Base-by-base conservation (phyloP, 2,113 vertebrate genomes). In the Takifugu bimaculatus region DNA sequence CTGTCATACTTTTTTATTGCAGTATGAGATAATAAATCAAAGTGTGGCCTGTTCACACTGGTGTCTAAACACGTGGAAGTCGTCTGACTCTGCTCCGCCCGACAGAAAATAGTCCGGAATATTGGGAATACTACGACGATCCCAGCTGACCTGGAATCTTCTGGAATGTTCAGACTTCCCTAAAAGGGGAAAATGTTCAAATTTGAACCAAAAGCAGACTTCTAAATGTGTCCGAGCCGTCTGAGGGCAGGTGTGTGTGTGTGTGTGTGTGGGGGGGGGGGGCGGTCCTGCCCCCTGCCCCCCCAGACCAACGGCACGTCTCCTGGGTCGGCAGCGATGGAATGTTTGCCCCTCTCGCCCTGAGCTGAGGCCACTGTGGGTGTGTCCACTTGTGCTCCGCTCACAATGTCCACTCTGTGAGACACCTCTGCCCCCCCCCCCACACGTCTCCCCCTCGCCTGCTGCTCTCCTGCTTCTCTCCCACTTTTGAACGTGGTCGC, bases 1-100 rank as follows among this genome's bases (percentile, higher is more conserved):
- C 79, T 84, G 86, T 92, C 86, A 74, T 85, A 87, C 83, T 89
- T 91, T 91, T 91, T 89, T 89, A 88, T 89, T 86, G 73, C 85
- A 49, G 86, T 88, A 85, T 86, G 78, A 77, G 84, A 87, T 79
- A 85, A 86, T 85, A 20, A 81, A 83, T 89, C 87, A 56, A 77
- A 83, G 75, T 88, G 84, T 85, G 70, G 86, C 78, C 86, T 89
- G 88, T 86, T 82, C 39, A 85, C 59, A 82, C 61, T 63, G 77
- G 63, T 85, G 64, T 84, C 67, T 80, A 72, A 75, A 48, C 57
- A 12, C 50, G 63, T 70, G 50, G 57, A 57, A 20, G 25, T 43
- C 12, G 42, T 43, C 12, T 43, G 54, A 60, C 20, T 20, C 20
- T 20, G 20, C 20, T 20, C 20, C 20, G 20, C 20, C 20, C 20